A percentile compares a stretch with the other conserved stretches of the same genome.
Evolutionary conservation across 2,797 vertebrate species (phyloP).

Genomic region (Heliangelus exortis): DNA sequence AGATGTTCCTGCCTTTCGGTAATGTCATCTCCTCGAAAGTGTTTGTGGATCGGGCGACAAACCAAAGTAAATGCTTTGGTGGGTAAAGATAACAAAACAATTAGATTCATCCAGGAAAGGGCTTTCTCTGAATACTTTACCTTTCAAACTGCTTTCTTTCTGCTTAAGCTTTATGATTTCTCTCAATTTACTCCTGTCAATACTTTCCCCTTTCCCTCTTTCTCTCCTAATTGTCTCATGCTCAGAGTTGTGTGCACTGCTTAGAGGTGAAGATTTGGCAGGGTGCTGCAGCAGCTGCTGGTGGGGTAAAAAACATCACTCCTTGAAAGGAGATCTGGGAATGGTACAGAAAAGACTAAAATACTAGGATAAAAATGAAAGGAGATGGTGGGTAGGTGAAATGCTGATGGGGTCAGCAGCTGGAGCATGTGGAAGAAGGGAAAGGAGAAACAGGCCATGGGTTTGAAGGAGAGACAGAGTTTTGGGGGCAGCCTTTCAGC

Average conservation of each 20-base stretch:
- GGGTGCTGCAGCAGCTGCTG: background rate
- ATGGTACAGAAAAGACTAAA: background rate
- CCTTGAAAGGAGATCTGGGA: background rate
- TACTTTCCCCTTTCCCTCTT: constrained; percentile 63
- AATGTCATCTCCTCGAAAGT: constrained; percentile 99
- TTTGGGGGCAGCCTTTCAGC: background rate
- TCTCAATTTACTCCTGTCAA: constrained; percentile 66
- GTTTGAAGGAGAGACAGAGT: background rate
- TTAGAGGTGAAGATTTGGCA: constrained; percentile 13
- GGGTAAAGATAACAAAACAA: constrained; percentile 93
- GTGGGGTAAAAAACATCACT: background rate
- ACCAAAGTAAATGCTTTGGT: constrained; percentile 99
- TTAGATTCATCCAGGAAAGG: constrained; percentile 87
- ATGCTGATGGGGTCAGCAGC: background rate
- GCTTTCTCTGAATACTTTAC: constrained; percentile 79
- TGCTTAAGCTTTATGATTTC: constrained; percentile 69
- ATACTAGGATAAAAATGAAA: background rate
- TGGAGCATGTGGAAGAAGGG: background rate
- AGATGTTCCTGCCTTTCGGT: constrained; percentile 99
- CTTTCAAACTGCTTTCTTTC: constrained; percentile 77
- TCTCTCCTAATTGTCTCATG: constrained; percentile 50
- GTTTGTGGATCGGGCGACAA: constrained; percentile 99
- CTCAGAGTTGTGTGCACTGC: constrained; percentile 47
- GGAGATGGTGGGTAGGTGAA: background rate
- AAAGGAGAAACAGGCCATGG: background rate